Base-by-base conservation (phyloP, 2,113 vertebrate species). In the Apistogramma diplotaenia region DNA sequence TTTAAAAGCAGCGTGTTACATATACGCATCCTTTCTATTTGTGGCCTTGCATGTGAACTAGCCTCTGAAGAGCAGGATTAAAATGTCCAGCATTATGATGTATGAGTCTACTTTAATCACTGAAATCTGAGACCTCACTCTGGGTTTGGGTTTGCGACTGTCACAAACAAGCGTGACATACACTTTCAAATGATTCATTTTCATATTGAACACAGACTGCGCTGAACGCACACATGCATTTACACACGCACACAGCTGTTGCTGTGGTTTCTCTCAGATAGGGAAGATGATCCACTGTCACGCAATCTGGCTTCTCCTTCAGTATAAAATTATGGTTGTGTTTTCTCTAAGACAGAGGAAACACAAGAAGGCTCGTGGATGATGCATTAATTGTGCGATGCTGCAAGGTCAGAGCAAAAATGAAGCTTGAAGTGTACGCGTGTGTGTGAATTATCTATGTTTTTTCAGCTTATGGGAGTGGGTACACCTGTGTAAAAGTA, bases 281-380 rank as follows among this genome's bases (percentile, higher is more conserved):
- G 43, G 15, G 55, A 83, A 79, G 72, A 87, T 85, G 54, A 82
- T 87, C 79, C 51, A 60, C 51, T 86, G 83, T 91, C 89, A 89
- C 81, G 84, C 82, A 3, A 85, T 57, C 78, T 16, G 60, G 70
- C 19, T 59, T 77, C 81, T 87, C 67, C 59, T 56, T 72, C 51
- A 37, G 23, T 79, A 9, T 62, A 73, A 79, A 2, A 11, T 83
- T 76, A 73, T 35, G 78, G 46, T 56, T 62, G 46, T 54, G 46
- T 78, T 86, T 79, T 76, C 51, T 35, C 54, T 37, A 43, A 27
- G 6, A 18, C 29, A 8, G 6, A 59, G 70, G 15, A 73, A 59
- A 59, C 31, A 23, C 55, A 79, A 55, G 51, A 57, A 25, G 11
- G 25, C 16, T 16, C 12, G 19, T 8, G 58, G 12, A 11, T 13